Base-by-base conservation (phyloP, 2,113 vertebrate species). In the Equus quagga region DNA sequence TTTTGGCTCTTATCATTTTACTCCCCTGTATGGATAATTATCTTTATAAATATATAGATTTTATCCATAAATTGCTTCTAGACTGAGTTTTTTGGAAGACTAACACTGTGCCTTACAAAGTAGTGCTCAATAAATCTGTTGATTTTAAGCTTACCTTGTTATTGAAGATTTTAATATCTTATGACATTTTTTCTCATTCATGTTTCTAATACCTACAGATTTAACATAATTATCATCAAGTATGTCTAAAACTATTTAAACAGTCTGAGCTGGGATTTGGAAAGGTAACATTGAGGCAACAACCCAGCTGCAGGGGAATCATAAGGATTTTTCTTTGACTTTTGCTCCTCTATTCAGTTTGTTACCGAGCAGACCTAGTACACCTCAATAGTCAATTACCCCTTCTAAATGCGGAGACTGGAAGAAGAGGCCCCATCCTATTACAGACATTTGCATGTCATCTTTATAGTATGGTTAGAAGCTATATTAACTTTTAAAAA, bases 271-370 rank as follows among this genome's bases (percentile, higher is more conserved):
- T 36, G 73, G 31, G 21, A 73, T 58, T 72, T 69, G 41, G 73
- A 98, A 89, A 95, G 28, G 18, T 72, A 33, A 95, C 79, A 80
- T 0, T 69, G 58, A 60, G 80, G 44, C 80, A 97, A 89, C 46
- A 58, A 96, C 58, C 31, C 65, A 79, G 75, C 9, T 86, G 19
- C 89, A 86, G n/a, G 13, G 36, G 28, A 41, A 89, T 86, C 41
- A 72, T 44, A 89, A 87, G 72, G 18, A 51, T 60, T 96, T 90
- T 76, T 89, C 31, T 81, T 64, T 90, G 36, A 65, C 21, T 91
- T 90, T 75, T 78, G 91, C 36, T 64, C 49, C 5, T 8, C 23
- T 49, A 54, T 70, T 83, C 26, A 89, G 31, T 89, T 95, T 94
- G 62, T 58, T 90, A 75, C 64, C 15, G 65, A 80, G 60, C 58